A percentile compares a stretch with the other conserved stretches of the same genome.
phyloP scores from a whole-genome alignment of 1,140 invertebrate genomes.

The Drosophila paulistorum region DNA sequence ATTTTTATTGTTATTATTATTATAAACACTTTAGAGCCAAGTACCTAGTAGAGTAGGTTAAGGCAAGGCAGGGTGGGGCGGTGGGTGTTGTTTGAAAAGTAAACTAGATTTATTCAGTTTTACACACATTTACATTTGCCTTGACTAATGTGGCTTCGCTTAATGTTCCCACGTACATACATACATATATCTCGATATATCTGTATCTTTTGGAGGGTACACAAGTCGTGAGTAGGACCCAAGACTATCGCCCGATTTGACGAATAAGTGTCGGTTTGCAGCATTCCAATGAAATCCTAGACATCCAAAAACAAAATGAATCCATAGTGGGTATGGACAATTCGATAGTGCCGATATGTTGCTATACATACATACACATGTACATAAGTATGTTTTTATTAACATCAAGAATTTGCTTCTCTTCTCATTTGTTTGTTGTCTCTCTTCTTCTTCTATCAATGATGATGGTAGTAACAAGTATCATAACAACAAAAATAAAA shows the following conservation, averaged over 20 bases:
- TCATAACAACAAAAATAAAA: background rate
- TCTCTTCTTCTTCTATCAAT: background rate
- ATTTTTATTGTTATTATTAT: background rate
- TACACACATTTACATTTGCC: background rate
- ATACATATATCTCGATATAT: background rate
- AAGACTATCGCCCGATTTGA: no score
- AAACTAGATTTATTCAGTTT: slow-evolving; percentile 2
- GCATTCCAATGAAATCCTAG: no score
- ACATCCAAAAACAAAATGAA: background rate
- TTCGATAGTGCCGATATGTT: background rate
- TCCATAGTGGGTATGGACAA: background rate
- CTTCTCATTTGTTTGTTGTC: slow-evolving; percentile 14
- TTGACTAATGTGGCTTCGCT: background rate
- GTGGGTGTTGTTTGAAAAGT: slow-evolving; percentile 9
- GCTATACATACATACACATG: no score
- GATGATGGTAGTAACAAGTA: background rate
- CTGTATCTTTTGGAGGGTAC: background rate
- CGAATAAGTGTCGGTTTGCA: no score
- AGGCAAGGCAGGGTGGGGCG: background rate
- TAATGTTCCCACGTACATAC: background rate
- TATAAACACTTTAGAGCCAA: background rate
- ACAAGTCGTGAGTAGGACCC: no score
- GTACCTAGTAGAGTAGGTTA: background rate
- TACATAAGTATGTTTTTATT: no score
- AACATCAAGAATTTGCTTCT: background rate